These are phyloP conservation scores for Drosophila kokeensis DNA, from an alignment of 2,888 invertebrate species.

Conservation along the genomic window DNA sequence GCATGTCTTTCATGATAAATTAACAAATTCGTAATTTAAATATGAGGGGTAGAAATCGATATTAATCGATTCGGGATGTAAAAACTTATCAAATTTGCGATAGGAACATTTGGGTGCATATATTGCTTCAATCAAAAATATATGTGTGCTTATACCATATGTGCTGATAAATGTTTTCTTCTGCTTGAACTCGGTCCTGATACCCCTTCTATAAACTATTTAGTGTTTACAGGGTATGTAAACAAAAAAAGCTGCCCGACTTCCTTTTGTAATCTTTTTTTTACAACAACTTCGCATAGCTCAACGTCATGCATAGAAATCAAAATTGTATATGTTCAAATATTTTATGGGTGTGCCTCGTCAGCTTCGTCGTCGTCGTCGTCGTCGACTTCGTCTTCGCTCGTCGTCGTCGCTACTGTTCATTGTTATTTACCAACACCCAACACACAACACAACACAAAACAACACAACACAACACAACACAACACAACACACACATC, in stretches of 20 bases:
- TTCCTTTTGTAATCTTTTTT: conserved; percentile 56
- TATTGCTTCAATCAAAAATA: neutral
- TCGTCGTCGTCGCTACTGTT: conserved; percentile 36
- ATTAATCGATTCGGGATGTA: neutral
- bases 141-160: neutral
- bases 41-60: neutral
- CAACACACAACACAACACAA: conserved; percentile 20
- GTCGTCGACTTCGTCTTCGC: conserved; percentile 12
- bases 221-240: conserved; percentile 18
- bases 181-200: neutral
- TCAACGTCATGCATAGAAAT: conserved; percentile 66
- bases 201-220: neutral
- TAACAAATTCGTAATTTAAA: neutral
- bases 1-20: neutral
- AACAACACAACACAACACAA: conserved; percentile 16
- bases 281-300: conserved; percentile 13
- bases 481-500: neutral
- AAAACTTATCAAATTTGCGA: neutral
- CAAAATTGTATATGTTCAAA: conserved; percentile 63
- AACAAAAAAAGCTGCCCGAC: conserved; percentile 34
- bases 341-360: conserved; percentile 64
- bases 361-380: conserved; percentile 14
- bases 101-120: neutral
- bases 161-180: neutral
- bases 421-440: conserved; percentile 60